Percentiles rank a stretch among this genome's conserved stretches.
These are phyloP conservation scores for Drosophila sturtevanti DNA, from an alignment of 1,140 invertebrate genomes.

Conservation along the genomic window DNA sequence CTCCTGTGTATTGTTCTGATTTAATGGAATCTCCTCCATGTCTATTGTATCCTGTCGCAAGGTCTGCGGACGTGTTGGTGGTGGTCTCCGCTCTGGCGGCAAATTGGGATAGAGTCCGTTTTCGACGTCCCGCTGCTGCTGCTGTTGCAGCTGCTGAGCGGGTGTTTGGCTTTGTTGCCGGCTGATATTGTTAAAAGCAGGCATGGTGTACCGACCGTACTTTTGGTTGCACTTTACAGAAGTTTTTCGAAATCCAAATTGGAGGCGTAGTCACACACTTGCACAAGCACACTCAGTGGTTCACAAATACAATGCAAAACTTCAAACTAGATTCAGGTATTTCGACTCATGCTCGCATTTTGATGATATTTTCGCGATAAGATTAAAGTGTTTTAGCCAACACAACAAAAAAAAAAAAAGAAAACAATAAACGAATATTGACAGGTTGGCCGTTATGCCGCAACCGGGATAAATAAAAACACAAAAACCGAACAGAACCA, in stretches of 20 bases:
- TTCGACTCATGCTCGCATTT: too few relatives aligned
- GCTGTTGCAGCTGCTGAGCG: slow-evolving; percentile 66
- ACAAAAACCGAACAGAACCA: slow-evolving; percentile 1
- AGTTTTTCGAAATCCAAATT: not conserved
- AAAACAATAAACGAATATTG: not conserved
- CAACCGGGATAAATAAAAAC: not conserved
- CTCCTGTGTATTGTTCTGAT: slow-evolving; percentile 55
- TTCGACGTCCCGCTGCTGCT: slow-evolving; percentile 69
- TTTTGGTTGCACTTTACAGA: not conserved
- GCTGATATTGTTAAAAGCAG: slow-evolving; percentile 55
- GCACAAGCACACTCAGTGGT: not conserved
- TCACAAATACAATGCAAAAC: not conserved
- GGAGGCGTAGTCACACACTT: not conserved
- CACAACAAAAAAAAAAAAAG: not conserved
- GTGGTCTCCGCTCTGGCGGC: slow-evolving; percentile 58
- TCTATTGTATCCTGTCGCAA: slow-evolving; percentile 76
- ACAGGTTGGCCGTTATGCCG: not conserved
- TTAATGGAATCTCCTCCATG: slow-evolving; percentile 77
- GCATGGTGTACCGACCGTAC: slow-evolving; percentile 44
- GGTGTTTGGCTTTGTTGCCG: slow-evolving; percentile 70
- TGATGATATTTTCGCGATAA: slow-evolving; percentile 46
- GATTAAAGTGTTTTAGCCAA: slow-evolving; percentile 48
- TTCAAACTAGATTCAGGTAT: not conserved
- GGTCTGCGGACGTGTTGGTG: slow-evolving; percentile 54
- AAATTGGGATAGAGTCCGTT: slow-evolving; percentile 75